Evolutionary conservation across 23 tunicate genomes (phyloP).

Genomic region (Styela clava): DNA sequence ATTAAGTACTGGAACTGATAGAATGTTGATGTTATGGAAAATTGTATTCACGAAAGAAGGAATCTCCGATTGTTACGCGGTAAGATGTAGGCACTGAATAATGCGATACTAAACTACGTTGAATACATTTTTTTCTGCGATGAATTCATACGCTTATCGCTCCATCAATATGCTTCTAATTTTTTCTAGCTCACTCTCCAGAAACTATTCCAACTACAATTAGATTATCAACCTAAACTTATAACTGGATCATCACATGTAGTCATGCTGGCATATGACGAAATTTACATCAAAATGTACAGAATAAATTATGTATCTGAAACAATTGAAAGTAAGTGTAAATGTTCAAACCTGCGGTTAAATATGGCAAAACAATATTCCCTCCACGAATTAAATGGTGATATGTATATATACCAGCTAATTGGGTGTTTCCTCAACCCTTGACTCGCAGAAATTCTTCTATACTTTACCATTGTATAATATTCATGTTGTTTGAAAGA

Average conservation of each 20-base stretch:
- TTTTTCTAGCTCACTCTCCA: constrained; percentile 31
- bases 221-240: constrained; percentile 28
- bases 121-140: background rate
- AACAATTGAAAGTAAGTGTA: too few species aligned
- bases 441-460: too few species aligned
- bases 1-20: constrained; percentile 37
- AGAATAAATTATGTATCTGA: too few species aligned
- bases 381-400: too few species aligned
- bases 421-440: too few species aligned
- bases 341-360: too few species aligned
- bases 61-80: constrained; percentile 7
- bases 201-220: constrained; percentile 30
- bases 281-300: too few species aligned
- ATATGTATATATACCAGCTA: too few species aligned
- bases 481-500: too few species aligned
- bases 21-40: constrained; percentile 44
- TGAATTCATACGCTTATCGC: background rate
- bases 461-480: too few species aligned
- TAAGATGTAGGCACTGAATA: background rate
- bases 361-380: too few species aligned
- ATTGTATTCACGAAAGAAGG: constrained; percentile 3
- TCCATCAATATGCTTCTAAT: background rate
- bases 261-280: constrained; percentile 29
- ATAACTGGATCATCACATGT: constrained; percentile 39
- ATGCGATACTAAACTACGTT: background rate